Evolutionary conservation across 2,113 vertebrate species (phyloP), one percentile per base, ranked within the genome.

Genomic region (Himantopus leucocephalus): DNA sequence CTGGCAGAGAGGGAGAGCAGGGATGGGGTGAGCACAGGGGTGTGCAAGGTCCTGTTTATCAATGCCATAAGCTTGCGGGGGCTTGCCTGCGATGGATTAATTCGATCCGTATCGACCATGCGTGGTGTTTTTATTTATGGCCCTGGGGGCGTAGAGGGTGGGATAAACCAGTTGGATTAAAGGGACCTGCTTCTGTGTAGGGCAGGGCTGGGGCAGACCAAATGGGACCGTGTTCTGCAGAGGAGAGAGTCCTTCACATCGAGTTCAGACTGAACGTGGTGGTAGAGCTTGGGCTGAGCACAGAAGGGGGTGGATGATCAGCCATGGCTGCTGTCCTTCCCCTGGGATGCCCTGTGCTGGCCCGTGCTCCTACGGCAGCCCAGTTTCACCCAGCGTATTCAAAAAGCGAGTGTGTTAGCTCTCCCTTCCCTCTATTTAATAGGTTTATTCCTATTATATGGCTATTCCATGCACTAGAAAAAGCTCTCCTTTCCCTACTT

Each of bases 161-260:
- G 43, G 48, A 43, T 75, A 5, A 27, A 91, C 6, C 30, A 35
- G 34, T 5, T 52, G 92, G 32, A 4, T 77, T 45, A 24, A 50
- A 55, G 37, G 53, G 20, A 67, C 4, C 27, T 34, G 50, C 67
- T 84, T 52, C 76, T 74, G 56, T 18, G 0, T 7, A 4, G 56
- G 35, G 55, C 26, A 81, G 20, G 34, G 55, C 6, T n/a, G 9
- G 45, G 68, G 18, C 56, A 83, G 29, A 52, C 2, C n/a, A 7
- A n/a, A 9, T 1, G 5, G 56, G 41, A 39, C 21, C 0, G 0
- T 5, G 32, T 39, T 39, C 71, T 50, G 17, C 10, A 3, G 20
- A 53, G 55, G 45, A 66, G 6, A 37, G 56, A 34, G 53, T 17
- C 41, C 24, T 90, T 74, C 30, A 6, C 24, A 2, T n/a, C 2